Evolutionary conservation across 1,140 invertebrate genomes (phyloP).

Genomic region (Drepana arcuata): DNA sequence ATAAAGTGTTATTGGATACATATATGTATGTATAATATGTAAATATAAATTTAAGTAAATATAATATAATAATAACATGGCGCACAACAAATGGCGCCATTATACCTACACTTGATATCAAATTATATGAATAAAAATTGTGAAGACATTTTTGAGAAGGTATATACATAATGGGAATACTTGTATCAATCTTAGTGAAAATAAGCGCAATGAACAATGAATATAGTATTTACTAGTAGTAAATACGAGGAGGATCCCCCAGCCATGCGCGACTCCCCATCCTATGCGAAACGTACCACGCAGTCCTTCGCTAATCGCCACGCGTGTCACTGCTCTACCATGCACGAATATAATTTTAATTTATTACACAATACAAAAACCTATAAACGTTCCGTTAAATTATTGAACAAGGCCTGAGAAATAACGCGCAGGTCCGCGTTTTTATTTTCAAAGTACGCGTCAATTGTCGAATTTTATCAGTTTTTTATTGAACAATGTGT

Average conservation of each 20-base stretch:
- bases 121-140: no score
- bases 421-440: slow-evolving; percentile 10
- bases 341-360: slow-evolving; percentile 16
- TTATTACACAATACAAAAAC: slow-evolving; percentile 16
- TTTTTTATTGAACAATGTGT: slow-evolving; percentile 21
- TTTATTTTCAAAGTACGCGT: slow-evolving; percentile 5
- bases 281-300: slow-evolving; percentile 39
- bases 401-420: slow-evolving; percentile 7
- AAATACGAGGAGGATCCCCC: slow-evolving; percentile 35
- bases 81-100: no score
- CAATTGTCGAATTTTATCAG: slow-evolving; percentile 22
- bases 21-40: no score
- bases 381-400: slow-evolving; percentile 15
- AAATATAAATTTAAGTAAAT: no score
- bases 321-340: slow-evolving; percentile 32
- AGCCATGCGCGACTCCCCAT: slow-evolving; percentile 42
- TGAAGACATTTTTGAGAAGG: no score
- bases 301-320: slow-evolving; percentile 50
- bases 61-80: no score
- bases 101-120: no score
- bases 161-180: no score
- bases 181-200: no score
- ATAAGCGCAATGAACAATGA: not conserved
- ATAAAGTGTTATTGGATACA: no score
- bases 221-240: slow-evolving; percentile 31